phyloP scores from a whole-genome alignment of 2,888 invertebrate genomes.

The Drosophila mettleri region DNA sequence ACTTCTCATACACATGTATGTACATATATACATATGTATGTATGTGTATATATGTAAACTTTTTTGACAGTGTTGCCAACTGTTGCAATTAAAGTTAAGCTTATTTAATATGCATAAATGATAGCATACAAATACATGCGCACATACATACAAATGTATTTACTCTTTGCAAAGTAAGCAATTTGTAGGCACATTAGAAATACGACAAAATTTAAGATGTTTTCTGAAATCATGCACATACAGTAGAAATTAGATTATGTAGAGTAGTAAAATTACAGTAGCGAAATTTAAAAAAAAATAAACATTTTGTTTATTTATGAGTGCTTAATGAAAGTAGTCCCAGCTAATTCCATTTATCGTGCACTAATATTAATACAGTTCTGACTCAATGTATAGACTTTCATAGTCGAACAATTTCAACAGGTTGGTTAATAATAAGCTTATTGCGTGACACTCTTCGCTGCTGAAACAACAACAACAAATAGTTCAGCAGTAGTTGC shows the following conservation, averaged over 20 bases:
- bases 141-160: background rate
- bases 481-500: conserved; percentile 23
- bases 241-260: background rate
- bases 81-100: conserved; percentile 46
- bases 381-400: conserved; percentile 45
- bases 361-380: conserved; percentile 15
- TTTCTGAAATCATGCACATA: background rate
- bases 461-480: conserved; percentile 28
- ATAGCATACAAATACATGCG: no score
- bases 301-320: conserved; percentile 3
- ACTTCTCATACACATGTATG: background rate
- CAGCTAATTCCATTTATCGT: background rate
- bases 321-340: background rate
- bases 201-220: background rate
- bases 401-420: conserved; percentile 36
- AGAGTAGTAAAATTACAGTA: no score
- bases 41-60: background rate
- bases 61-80: conserved; percentile 41
- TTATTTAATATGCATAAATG: background rate
- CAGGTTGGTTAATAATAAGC: conserved; percentile 62
- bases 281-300: no score
- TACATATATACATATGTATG: conserved; percentile 5
- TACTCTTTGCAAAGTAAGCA: background rate
- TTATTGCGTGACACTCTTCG: conserved; percentile 33
- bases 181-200: background rate